Conservation (phyloP, 1,140 invertebrate species). For the Halesus radiatus region DNA sequence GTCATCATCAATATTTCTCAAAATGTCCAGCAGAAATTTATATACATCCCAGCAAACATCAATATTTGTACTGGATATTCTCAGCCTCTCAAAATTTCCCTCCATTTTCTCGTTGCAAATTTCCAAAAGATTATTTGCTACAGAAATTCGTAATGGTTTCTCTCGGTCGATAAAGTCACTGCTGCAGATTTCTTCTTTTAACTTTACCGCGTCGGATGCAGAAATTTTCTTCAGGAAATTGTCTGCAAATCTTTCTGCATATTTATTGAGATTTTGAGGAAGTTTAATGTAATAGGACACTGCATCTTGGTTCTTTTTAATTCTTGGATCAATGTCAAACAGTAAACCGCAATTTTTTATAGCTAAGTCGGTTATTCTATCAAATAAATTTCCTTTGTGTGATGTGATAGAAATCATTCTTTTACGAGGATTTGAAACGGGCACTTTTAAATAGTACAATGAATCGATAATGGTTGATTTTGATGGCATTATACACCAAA, state of each 20-base stretch:
- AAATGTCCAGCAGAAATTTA: slow-evolving; percentile 7
- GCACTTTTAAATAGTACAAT: slow-evolving; percentile 17
- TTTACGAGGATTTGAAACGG: slow-evolving; percentile 9
- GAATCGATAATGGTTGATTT: slow-evolving; percentile 16
- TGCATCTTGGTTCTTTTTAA: neutral
- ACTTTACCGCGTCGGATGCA: neutral
- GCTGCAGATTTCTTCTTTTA: neutral
- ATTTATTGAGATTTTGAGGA: neutral
- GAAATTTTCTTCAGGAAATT: neutral
- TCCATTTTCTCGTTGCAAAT: neutral
- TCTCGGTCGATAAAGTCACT: neutral
- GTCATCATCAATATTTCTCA: neutral
- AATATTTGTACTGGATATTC: neutral
- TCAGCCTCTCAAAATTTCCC: neutral
- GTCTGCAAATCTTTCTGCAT: slow-evolving; percentile 3
- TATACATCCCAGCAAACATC: slow-evolving; percentile 7
- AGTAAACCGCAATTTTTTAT: slow-evolving; percentile 4
- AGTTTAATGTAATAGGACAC: slow-evolving; percentile 13
- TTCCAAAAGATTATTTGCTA: neutral
- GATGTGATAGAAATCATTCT: neutral
- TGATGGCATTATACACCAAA: slow-evolving; percentile 32
- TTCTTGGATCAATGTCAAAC: neutral
- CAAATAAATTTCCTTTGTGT: neutral
- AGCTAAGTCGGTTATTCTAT: neutral
- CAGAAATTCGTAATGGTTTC: neutral